A percentile compares a stretch with the other conserved stretches of the same genome.
phyloP scores from a whole-genome alignment of 1,140 invertebrate genomes.

The Drosophila santomea region DNA sequence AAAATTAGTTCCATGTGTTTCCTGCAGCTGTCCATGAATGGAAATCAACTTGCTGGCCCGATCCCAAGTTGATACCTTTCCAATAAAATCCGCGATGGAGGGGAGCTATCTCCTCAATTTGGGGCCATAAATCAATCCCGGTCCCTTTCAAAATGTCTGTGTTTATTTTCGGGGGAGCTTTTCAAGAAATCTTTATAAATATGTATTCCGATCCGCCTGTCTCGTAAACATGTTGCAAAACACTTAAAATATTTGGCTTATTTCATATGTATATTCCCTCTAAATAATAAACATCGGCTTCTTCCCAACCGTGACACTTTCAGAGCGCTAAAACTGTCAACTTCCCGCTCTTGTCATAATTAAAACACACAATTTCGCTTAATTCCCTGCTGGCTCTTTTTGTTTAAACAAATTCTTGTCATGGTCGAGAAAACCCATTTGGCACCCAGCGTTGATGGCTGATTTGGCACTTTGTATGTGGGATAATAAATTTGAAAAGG shows the following conservation, averaged over 20 bases:
- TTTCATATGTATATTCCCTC: constrained; percentile 20
- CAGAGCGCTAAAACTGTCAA: constrained; percentile 68
- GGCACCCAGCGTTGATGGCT: constrained; percentile 65
- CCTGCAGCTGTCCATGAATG: constrained; percentile 68
- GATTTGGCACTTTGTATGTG: constrained; percentile 51
- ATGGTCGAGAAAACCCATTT: constrained; percentile 63
- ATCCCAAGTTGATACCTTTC: constrained; percentile 40
- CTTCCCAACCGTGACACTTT: constrained; percentile 45
- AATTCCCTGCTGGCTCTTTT: constrained; percentile 30
- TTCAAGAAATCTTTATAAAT: constrained; percentile 44
- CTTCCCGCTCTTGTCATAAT: constrained; percentile 74
- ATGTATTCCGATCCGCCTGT: constrained; percentile 40
- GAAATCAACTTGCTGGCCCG: constrained; percentile 53
- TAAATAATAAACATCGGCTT: constrained; percentile 50
- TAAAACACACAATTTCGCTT: constrained; percentile 58
- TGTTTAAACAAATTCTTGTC: constrained; percentile 48
- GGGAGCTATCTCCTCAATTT: constrained; percentile 70
- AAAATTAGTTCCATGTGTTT: constrained; percentile 81
- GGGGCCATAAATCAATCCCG: constrained; percentile 75
- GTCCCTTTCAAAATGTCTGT: constrained; percentile 53
- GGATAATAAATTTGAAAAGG: constrained; percentile 36
- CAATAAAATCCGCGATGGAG: constrained; percentile 31
- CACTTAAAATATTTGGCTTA: constrained; percentile 59
- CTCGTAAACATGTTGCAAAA: constrained; percentile 77
- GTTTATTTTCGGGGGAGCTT: constrained; percentile 32